phyloP scores from a whole-genome alignment of 1,140 invertebrate genomes.

The Aricia agestis region DNA sequence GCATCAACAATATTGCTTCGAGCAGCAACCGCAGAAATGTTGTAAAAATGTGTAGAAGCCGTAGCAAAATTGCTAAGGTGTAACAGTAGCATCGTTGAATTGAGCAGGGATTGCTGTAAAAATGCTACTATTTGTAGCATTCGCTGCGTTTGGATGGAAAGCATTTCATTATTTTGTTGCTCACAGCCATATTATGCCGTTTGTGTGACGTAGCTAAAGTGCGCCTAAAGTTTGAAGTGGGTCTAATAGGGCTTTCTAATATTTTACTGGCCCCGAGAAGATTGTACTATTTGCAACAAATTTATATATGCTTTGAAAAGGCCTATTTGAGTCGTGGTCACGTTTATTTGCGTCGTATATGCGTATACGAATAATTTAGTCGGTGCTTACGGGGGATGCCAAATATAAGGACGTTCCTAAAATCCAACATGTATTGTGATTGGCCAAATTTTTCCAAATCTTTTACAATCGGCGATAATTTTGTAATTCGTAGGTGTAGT shows the following conservation, averaged over 20 bases:
- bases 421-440: constrained; percentile 2
- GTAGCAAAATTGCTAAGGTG: no score
- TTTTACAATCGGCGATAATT: background rate
- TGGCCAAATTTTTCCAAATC: constrained; percentile 15
- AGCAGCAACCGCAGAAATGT: no score
- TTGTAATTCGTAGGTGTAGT: background rate
- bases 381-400: constrained; percentile 5
- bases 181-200: background rate
- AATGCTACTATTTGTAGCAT: background rate
- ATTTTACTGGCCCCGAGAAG: background rate
- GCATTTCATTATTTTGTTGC: background rate
- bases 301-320: background rate
- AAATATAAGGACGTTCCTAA: background rate
- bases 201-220: background rate
- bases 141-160: background rate
- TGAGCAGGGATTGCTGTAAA: background rate
- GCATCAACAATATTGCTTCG: background rate
- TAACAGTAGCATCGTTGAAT: no score
- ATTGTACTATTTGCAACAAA: background rate
- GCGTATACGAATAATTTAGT: background rate
- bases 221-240: background rate
- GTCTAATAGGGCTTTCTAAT: background rate
- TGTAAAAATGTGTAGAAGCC: no score
- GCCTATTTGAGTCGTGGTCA: background rate
- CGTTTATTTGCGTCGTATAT: background rate